Conservation (phyloP, 2,113 vertebrate species). For the Promerops cafer region DNA sequence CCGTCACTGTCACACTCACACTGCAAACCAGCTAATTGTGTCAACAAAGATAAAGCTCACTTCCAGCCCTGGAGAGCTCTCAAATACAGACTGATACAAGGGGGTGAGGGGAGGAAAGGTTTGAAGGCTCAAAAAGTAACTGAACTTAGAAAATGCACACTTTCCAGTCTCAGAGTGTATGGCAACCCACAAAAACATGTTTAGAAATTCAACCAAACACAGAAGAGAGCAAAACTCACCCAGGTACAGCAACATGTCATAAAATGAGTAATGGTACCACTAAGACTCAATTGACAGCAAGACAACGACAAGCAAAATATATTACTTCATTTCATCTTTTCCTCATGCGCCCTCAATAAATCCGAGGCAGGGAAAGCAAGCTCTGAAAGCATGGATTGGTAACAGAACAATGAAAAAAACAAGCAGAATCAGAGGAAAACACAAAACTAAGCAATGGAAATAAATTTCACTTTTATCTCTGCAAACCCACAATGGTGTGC, state of each 20-base stretch:
- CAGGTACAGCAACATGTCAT: neutral
- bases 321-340: slow-evolving; percentile 38
- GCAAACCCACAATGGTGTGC: neutral
- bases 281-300: slow-evolving; percentile 8
- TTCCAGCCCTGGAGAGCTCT: neutral
- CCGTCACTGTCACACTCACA: neutral
- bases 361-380: neutral
- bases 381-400: neutral
- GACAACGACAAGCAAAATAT: slow-evolving; percentile 7
- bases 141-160: neutral
- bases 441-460: neutral
- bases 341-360: slow-evolving; percentile 1
- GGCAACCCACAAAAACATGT: neutral
- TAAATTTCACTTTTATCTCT: neutral
- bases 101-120: neutral
- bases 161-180: neutral
- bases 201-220: neutral
- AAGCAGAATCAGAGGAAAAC: neutral
- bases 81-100: neutral
- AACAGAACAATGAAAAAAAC: neutral
- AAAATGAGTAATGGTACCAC: slow-evolving; percentile 10
- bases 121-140: neutral
- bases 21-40: neutral
- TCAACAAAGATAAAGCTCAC: neutral
- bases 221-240: neutral